Evolutionary conservation across 2,113 vertebrate species (phyloP).

Genomic region (Melanerpes aurifrons): DNA sequence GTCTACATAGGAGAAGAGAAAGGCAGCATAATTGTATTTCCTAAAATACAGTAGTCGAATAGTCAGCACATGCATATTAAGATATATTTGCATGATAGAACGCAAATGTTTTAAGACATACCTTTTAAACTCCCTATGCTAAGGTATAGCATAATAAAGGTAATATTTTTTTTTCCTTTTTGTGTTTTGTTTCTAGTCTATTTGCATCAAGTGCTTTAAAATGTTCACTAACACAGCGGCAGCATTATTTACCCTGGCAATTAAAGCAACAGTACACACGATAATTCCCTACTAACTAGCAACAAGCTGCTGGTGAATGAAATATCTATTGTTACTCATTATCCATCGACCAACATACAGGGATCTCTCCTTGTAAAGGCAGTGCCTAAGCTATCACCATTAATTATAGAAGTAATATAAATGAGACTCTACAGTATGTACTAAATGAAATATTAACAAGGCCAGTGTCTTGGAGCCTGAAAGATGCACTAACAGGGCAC

Average conservation of each 20-base stretch:
- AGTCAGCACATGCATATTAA: slow-evolving; percentile 91
- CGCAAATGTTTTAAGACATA: slow-evolving; percentile 76
- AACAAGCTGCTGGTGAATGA: slow-evolving; percentile 90
- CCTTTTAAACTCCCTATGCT: slow-evolving; percentile 81
- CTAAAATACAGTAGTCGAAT: slow-evolving; percentile 84
- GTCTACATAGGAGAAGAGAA: slow-evolving; percentile 86
- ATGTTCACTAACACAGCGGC: slow-evolving; percentile 88
- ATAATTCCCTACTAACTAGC: slow-evolving; percentile 85
- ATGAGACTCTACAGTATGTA: slow-evolving; percentile 82
- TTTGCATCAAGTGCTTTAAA: slow-evolving; percentile 87
- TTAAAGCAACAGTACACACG: slow-evolving; percentile 89
- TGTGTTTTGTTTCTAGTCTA: slow-evolving; percentile 82
- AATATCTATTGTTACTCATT: slow-evolving; percentile 87
- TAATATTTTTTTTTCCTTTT: slow-evolving; percentile 51
- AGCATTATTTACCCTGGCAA: slow-evolving; percentile 85
- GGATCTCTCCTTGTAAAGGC: slow-evolving; percentile 82
- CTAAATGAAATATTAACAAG: slow-evolving; percentile 87
- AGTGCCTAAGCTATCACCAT: slow-evolving; percentile 85
- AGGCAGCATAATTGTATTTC: slow-evolving; percentile 84
- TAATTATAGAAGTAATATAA: slow-evolving; percentile 88
- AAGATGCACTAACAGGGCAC: slow-evolving; percentile 73
- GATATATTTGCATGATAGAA: slow-evolving; percentile 86
- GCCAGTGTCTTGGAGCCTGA: slow-evolving; percentile 75
- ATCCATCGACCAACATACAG: slow-evolving; percentile 83
- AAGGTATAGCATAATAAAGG: slow-evolving; percentile 83